These are phyloP conservation scores for Zaprionus davidi DNA, from an alignment of 1,140 invertebrate genomes.

Conservation along the genomic window DNA sequence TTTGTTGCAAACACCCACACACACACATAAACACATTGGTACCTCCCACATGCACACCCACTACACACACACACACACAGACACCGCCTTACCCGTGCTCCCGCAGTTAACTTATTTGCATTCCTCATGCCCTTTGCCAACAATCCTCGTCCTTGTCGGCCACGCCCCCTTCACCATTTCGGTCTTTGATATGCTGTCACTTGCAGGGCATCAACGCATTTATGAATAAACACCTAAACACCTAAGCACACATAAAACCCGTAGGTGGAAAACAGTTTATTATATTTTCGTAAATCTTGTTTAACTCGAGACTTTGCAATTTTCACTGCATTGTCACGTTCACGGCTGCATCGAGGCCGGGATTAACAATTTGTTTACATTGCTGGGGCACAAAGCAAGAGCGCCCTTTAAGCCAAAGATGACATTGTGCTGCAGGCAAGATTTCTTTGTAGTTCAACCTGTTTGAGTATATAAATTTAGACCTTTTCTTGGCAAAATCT, in stretches of 20 bases:
- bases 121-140: conserved; percentile 34
- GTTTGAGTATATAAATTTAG: background rate
- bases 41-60: too few species aligned
- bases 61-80: conserved; percentile 7
- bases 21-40: background rate
- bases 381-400: background rate
- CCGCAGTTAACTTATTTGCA: conserved; percentile 40
- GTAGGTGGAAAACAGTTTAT: conserved; percentile 6
- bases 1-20: conserved; percentile 43
- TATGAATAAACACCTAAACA: conserved; percentile 1
- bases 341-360: background rate
- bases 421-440: background rate
- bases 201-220: background rate
- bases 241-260: background rate
- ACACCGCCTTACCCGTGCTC: background rate
- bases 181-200: conserved; percentile 7
- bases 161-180: conserved; percentile 3
- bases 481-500: background rate
- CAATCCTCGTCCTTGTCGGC: conserved; percentile 4
- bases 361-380: background rate
- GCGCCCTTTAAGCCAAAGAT: background rate
- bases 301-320: conserved; percentile 11
- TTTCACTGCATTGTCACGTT: conserved; percentile 2
- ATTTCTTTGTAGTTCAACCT: background rate
- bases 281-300: conserved; percentile 2